phyloP scores from a whole-genome alignment of 1,140 invertebrate species.

The Lordiphosa clarofinis region DNA sequence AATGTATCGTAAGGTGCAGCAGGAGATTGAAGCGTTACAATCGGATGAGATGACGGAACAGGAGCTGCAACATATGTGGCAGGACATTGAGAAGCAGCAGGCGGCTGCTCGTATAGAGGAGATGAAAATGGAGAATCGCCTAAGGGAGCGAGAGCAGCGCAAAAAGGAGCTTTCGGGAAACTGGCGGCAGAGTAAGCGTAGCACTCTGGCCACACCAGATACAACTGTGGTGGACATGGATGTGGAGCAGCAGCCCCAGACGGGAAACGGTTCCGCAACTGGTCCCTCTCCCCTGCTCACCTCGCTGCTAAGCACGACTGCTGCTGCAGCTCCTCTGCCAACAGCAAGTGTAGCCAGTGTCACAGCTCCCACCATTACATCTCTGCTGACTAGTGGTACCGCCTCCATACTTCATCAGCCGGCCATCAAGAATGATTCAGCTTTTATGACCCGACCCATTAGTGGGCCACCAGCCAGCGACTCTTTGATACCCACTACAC shows the following conservation, averaged over 20 bases:
- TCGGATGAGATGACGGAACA: slow-evolving; percentile 83
- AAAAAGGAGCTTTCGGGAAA: slow-evolving; percentile 82
- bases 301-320: slow-evolving; percentile 83
- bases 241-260: slow-evolving; percentile 40
- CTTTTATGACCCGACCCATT: slow-evolving; percentile 57
- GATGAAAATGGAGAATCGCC: slow-evolving; percentile 83
- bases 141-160: slow-evolving; percentile 86
- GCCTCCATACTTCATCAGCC: slow-evolving; percentile 57
- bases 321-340: slow-evolving; percentile 16
- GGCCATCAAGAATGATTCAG: slow-evolving; percentile 53
- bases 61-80: slow-evolving; percentile 86
- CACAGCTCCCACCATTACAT: slow-evolving; percentile 79
- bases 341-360: slow-evolving; percentile 39
- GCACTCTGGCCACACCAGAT: slow-evolving; percentile 33
- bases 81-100: slow-evolving; percentile 86
- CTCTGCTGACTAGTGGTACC: slow-evolving; percentile 42
- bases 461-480: slow-evolving; percentile 46
- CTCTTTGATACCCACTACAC: slow-evolving; percentile 22
- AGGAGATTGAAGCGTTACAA: slow-evolving; percentile 80
- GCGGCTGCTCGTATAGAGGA: slow-evolving; percentile 85
- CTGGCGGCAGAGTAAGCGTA: slow-evolving; percentile 80
- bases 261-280: slow-evolving; percentile 12
- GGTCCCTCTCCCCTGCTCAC: slow-evolving; percentile 88
- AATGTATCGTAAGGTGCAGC: slow-evolving; percentile 86
- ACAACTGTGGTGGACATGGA: slow-evolving; percentile 76